Evolutionary conservation across 2,888 invertebrate genomes (phyloP), one percentile per base, ranked within the genome.

Genomic region (Hybos culiciformis): DNA sequence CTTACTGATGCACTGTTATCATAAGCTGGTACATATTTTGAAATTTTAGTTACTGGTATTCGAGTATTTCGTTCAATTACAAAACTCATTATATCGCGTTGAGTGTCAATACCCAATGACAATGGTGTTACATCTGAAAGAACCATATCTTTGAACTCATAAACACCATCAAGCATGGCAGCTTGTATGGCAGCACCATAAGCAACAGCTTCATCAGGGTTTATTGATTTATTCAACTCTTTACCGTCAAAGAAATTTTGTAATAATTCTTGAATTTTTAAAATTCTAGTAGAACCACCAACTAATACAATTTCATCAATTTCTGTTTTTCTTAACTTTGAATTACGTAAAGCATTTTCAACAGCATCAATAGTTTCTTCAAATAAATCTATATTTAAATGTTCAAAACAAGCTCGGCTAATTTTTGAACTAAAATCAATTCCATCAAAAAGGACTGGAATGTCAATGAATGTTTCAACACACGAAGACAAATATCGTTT

Each of bases 291-390:
- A 1, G 80, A 80, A n/a, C 81, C 84, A 7, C 84, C 83, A 26
- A 83, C 83, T 21, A 84, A 69, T 1, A 83, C 82, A 4, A 83
- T 75, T 53, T 83, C 83, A 58, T 83, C 75, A 49, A 83, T 79
- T 46, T 71, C 68, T 34, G 71, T 67, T 59, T 83, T 83, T 63
- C 81, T 81, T 61, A 83, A 62, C 56, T 82, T 79, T 2, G 83
- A 80, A 57, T 83, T 83, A 37, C 70, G 69, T 21, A 84, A 64
- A 1, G 83, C 80, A 53, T 80, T 78, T 57, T 83, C 80, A 1
- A 83, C 83, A 0, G 83, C 82, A 31, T 77, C 72, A 46, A 84
- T 60, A 0, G 83, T 82, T 15, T 71, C 68, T 41, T 79, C 66
- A 69, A 82, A 80, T 40, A 79, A 62, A 56, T 79, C 78, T 9